These are phyloP conservation scores for Cassiopea andromeda DNA, from an alignment of 30 jellyfish, hydroid and myxozoan genomes.

Conservation along the genomic window DNA sequence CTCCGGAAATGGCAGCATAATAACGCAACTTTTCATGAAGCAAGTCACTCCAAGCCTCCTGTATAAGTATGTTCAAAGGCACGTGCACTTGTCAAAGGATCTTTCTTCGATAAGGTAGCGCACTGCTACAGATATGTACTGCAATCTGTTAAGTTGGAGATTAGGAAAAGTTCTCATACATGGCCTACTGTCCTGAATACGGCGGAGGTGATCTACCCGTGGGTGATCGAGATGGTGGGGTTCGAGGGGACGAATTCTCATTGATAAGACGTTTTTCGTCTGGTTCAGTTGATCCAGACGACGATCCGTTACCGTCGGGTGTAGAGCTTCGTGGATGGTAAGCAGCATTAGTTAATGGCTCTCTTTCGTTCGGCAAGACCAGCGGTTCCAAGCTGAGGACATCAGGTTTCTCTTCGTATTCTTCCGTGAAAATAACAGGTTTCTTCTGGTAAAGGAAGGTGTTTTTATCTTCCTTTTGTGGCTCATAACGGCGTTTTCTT, in stretches of 20 bases:
- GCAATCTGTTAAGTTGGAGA: background rate
- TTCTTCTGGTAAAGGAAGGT: conserved; percentile 82
- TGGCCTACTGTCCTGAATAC: conserved; percentile 48
- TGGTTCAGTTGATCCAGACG: conserved; percentile 84
- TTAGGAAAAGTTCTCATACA: background rate
- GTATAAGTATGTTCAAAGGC: background rate
- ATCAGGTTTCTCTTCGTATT: conserved; percentile 89
- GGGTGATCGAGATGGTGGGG: conserved; percentile 84
- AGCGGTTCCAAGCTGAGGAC: conserved; percentile 86
- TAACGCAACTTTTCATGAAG: conserved; percentile 1
- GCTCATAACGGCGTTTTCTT: conserved; percentile 82
- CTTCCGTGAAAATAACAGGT: conserved; percentile 94
- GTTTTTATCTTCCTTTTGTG: conserved; percentile 81
- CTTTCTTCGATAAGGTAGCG: background rate
- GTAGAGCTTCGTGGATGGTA: conserved; percentile 90
- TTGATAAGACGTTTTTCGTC: conserved; percentile 84
- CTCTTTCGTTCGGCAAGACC: conserved; percentile 89
- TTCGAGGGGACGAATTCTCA: conserved; percentile 53
- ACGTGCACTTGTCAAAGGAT: background rate
- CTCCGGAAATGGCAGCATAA: background rate
- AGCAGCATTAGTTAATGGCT: conserved; percentile 68
- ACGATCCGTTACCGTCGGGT: conserved; percentile 88
- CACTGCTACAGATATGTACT: background rate
- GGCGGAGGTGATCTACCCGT: conserved; percentile 83
- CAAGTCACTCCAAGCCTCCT: background rate